Conservation (phyloP, 2,797 vertebrate species). For the Rhinella marina region DNA sequence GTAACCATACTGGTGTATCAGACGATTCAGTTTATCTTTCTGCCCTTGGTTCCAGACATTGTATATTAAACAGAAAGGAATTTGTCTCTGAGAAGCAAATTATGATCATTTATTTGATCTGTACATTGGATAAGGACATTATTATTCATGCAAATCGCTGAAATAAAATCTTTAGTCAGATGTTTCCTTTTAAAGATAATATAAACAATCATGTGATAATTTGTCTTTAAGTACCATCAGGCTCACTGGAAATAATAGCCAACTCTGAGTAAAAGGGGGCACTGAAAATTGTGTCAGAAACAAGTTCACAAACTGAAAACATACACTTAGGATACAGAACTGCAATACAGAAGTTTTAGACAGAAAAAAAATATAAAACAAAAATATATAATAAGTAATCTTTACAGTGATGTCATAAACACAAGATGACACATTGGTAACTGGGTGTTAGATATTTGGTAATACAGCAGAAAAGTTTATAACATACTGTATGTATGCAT, state of each 20-base stretch:
- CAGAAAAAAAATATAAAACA: too few relatives aligned
- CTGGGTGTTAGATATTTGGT: too few relatives aligned
- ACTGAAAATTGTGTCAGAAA: not conserved
- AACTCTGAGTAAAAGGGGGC: not conserved
- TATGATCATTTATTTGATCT: constrained; percentile 36
- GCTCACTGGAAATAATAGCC: not conserved
- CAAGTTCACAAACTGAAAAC: not conserved
- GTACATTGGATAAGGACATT: constrained; percentile 19
- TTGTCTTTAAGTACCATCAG: constrained; percentile 8
- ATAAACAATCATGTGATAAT: constrained; percentile 32
- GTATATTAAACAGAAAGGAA: not conserved
- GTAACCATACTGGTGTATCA: not conserved
- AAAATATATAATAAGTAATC: too few relatives aligned
- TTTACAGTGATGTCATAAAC: too few relatives aligned
- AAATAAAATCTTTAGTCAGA: constrained; percentile 35
- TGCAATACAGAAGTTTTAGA: not conserved
- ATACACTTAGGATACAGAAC: not conserved
- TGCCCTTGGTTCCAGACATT: constrained; percentile 13
- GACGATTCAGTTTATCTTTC: not conserved
- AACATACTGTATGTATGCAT: too few relatives aligned
- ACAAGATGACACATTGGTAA: too few relatives aligned
- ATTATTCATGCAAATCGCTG: constrained; percentile 4
- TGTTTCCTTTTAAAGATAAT: constrained; percentile 36
- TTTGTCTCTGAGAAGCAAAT: constrained; percentile 21
- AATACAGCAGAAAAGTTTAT: not conserved